Conservation (phyloP, 2,888 invertebrate species). For the Opisthograptis luteolata region DNA sequence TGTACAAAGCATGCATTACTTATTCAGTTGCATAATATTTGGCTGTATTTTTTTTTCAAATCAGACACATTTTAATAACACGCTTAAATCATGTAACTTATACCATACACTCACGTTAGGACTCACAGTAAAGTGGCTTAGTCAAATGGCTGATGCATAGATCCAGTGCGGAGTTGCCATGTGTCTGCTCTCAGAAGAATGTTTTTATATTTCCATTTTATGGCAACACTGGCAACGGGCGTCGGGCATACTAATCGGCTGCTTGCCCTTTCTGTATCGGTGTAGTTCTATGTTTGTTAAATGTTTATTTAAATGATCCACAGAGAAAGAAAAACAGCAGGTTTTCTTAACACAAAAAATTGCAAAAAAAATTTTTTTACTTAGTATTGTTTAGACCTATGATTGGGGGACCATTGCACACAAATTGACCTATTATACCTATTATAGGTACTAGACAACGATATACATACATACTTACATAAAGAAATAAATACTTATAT, state of each 20-base stretch:
- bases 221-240: slow-evolving; percentile 10
- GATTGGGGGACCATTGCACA: too few relatives aligned
- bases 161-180: slow-evolving; percentile 26
- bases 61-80: too few relatives aligned
- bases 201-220: slow-evolving; percentile 23
- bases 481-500: too few relatives aligned
- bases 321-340: not conserved
- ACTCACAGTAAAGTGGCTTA: slow-evolving; percentile 57
- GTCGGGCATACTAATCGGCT: slow-evolving; percentile 16
- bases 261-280: slow-evolving; percentile 2
- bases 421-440: too few relatives aligned
- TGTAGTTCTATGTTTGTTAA: not conserved
- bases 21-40: slow-evolving; percentile 54
- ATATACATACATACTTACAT: too few relatives aligned
- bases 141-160: slow-evolving; percentile 58
- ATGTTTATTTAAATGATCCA: not conserved
- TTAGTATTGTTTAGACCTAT: too few relatives aligned
- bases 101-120: slow-evolving; percentile 32
- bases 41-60: slow-evolving; percentile 17
- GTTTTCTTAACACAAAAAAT: too few relatives aligned
- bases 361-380: too few relatives aligned
- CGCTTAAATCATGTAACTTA: slow-evolving; percentile 25
- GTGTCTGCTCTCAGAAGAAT: slow-evolving; percentile 13
- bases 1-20: slow-evolving; percentile 43
- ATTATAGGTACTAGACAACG: too few relatives aligned